phyloP scores from a whole-genome alignment of 2,888 invertebrate species.

The Lepidochrysops patricia region DNA sequence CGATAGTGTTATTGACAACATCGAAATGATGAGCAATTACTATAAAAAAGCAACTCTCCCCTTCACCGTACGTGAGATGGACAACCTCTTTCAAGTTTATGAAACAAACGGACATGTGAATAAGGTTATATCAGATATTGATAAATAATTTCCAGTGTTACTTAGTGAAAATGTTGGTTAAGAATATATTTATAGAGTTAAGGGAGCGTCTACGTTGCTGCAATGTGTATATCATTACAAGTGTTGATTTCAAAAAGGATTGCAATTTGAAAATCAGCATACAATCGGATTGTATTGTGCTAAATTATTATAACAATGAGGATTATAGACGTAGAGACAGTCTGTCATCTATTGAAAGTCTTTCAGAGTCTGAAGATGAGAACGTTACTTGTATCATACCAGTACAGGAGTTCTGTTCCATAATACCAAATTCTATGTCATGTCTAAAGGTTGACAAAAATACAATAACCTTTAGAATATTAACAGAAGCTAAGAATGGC shows the following conservation, averaged over 20 bases:
- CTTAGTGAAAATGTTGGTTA: constrained; percentile 56
- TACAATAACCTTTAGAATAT: constrained; percentile 61
- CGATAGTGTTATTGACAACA: constrained; percentile 91
- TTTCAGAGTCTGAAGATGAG: constrained; percentile 64
- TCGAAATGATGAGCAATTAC: constrained; percentile 86
- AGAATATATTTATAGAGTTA: constrained; percentile 74
- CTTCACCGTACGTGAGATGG: constrained; percentile 85
- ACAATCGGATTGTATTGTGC: constrained; percentile 56
- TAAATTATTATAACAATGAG: constrained; percentile 54
- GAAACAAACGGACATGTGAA: constrained; percentile 72
- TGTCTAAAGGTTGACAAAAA: constrained; percentile 63
- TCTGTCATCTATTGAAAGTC: constrained; percentile 62
- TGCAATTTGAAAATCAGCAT: constrained; percentile 64
- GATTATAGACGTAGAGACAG: constrained; percentile 49
- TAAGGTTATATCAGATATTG: constrained; percentile 50
- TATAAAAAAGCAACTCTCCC: constrained; percentile 88
- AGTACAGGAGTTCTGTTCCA: constrained; percentile 53
- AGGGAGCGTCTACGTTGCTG: constrained; percentile 75
- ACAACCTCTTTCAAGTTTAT: constrained; percentile 79
- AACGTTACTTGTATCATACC: constrained; percentile 49
- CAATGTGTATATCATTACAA: constrained; percentile 73
- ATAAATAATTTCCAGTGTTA: constrained; percentile 37
- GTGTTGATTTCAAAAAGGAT: constrained; percentile 53
- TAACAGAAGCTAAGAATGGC: constrained; percentile 60
- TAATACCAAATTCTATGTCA: constrained; percentile 69